phyloP scores from a whole-genome alignment of 2,113 vertebrate genomes.

The Machaerirhynchus nigripectus region DNA sequence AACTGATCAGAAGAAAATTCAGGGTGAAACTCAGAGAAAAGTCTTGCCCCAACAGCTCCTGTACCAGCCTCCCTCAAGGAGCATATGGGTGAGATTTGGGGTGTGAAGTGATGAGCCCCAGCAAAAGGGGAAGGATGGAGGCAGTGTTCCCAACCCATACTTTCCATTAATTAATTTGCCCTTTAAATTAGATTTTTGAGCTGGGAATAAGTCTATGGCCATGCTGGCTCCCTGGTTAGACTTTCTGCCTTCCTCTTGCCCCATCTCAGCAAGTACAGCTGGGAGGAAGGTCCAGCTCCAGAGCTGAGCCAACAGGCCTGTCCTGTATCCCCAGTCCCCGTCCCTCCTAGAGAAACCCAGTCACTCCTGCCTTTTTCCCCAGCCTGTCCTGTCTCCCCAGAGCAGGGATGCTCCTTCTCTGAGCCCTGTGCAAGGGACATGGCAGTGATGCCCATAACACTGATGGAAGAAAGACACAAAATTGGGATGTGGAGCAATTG shows the following conservation, averaged over 20 bases:
- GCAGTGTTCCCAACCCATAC: not conserved
- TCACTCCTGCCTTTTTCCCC: not conserved
- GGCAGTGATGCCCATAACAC: not conserved
- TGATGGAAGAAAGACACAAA: not conserved
- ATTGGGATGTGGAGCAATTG: not conserved
- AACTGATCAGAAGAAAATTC: not conserved
- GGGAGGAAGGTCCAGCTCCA: not conserved
- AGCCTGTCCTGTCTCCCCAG: not conserved
- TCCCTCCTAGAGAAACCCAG: not conserved
- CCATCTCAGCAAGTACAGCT: not conserved
- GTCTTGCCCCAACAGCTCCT: not conserved
- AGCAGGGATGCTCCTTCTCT: not conserved
- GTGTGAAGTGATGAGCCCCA: not conserved
- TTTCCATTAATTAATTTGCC: not conserved
- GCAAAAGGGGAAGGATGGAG: not conserved
- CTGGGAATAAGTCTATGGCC: not conserved
- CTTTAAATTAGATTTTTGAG: not conserved
- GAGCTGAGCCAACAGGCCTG: not conserved
- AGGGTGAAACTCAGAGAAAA: not conserved
- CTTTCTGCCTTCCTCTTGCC: not conserved
- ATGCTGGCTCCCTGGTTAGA: not conserved
- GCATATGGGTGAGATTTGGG: fast-evolving
- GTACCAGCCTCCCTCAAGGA: fast-evolving
- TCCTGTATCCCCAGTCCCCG: not conserved
- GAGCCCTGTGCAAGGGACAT: not conserved